Evolutionary conservation across 92 coral and sea anemone species (phyloP).

Genomic region (Porites evermanni): DNA sequence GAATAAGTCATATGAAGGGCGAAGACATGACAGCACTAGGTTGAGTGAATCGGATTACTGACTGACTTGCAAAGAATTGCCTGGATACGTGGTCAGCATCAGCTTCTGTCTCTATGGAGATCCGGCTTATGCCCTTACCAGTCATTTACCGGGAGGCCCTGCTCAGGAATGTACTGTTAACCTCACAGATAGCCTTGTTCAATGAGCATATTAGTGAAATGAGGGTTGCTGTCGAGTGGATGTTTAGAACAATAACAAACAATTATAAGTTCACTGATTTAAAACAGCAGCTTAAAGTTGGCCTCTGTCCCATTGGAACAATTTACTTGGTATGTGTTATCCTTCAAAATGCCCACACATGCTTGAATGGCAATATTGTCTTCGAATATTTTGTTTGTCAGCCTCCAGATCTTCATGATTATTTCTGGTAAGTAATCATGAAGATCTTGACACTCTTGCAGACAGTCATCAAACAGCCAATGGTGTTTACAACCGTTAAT

Average conservation of each 20-base stretch:
- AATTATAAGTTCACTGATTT: slow-evolving; percentile 17
- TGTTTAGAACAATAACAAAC: slow-evolving; percentile 15
- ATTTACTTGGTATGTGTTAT: slow-evolving; percentile 17
- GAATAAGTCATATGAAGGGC: background rate
- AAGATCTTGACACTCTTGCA: too few species aligned
- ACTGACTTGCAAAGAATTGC: background rate
- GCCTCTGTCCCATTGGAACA: slow-evolving; percentile 3
- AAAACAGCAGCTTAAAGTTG: slow-evolving; percentile 13
- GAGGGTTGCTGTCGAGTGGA: slow-evolving; percentile 22
- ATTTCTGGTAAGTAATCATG: background rate
- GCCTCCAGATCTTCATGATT: background rate
- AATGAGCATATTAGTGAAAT: slow-evolving; percentile 7
- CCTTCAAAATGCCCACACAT: slow-evolving; percentile 13
- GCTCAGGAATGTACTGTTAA: background rate
- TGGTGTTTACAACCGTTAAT: too few species aligned
- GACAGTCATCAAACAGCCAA: too few species aligned
- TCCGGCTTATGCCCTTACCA: slow-evolving; percentile 15
- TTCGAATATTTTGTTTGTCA: background rate
- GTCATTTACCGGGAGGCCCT: background rate
- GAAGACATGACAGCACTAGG: slow-evolving; percentile 19
- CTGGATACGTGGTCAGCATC: background rate
- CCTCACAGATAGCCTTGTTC: slow-evolving; percentile 17
- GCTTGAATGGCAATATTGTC: slow-evolving; percentile 12
- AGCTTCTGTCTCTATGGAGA: slow-evolving; percentile 19
- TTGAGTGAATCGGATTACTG: background rate